A percentile compares a stretch with the other conserved stretches of the same genome.
Conservation (phyloP, 2,888 invertebrate genomes). For the Busseola fusca region DNA sequence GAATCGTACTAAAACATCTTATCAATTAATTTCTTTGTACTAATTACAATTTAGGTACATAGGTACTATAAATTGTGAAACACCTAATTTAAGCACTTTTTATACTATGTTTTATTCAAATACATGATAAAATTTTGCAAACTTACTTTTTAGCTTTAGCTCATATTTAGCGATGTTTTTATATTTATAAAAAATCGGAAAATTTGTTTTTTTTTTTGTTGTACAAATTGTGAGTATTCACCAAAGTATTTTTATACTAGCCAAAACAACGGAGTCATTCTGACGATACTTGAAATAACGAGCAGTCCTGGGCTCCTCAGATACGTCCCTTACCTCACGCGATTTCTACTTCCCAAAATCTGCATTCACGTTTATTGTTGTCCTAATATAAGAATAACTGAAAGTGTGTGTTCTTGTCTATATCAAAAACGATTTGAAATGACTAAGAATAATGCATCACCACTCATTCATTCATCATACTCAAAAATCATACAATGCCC, state of each 20-base stretch:
- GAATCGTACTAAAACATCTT: background rate
- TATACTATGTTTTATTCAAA: too few relatives aligned
- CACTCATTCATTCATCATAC: too few relatives aligned
- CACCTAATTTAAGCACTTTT: background rate
- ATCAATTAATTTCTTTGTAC: background rate
- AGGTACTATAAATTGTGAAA: background rate
- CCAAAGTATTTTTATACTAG: conserved; percentile 1
- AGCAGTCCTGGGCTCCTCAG: conserved; percentile 20
- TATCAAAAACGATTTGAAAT: too few relatives aligned
- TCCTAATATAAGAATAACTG: too few relatives aligned
- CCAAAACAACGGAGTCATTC: conserved; percentile 24
- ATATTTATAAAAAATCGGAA: background rate
- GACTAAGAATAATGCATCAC: too few relatives aligned
- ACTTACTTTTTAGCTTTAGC: background rate
- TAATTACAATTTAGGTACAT: background rate
- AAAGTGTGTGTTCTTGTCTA: background rate
- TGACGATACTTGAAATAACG: conserved; percentile 36
- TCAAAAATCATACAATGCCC: too few relatives aligned
- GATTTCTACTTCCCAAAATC: background rate
- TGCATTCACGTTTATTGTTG: background rate
- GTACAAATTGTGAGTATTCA: background rate
- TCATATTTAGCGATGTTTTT: too few relatives aligned
- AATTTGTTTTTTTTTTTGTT: background rate
- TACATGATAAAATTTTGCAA: too few relatives aligned
- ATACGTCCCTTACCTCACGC: background rate